Base-by-base conservation (phyloP, 2,113 vertebrate genomes). In the Stercorarius parasiticus region DNA sequence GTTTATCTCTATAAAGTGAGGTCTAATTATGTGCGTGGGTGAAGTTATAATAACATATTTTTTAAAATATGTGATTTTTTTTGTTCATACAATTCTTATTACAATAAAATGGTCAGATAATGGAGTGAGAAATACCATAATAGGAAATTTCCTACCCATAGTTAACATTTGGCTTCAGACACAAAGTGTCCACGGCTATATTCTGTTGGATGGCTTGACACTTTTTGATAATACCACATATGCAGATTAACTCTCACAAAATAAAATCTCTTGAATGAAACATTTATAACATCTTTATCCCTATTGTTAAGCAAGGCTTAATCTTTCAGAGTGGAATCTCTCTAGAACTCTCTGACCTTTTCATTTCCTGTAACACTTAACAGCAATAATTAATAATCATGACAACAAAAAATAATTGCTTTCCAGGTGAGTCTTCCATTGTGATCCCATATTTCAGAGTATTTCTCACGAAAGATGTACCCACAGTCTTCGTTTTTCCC, bases 11-110 rank as follows among this genome's bases (percentile, higher is more conserved):
- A 73, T 96, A 90, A 96, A 93, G 34, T 70, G 55, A 78, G 43
- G 53, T 92, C 88, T 70, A 92, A 91, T 97, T 97, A 96, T 43
- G 42, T 95, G 93, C 1, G 91, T 96, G 91, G 96, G 94, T 95
- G 93, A 95, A 95, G 58, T 36, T 92, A 85, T 77, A 95, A 94
- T 78, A 97, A 85, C 66, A 55, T 88, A 43, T 94, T 94, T 95
- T 93, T 90, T 4, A 1, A 91, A 93, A 90, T 90, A 87, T 83
- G 67, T 86, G 90, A 83, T 47, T 73, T 71, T 27, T 92, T 94
- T 85, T 87, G 71, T 66, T 92, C 90, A 50, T 89, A 69, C 25
- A 82, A 38, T 55, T 87, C 73, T 82, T 82, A 66, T 62, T 91
- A 62, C 38, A 89, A 69, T 59, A 70, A 91, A 87, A 80, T 66